A percentile compares a stretch with the other conserved stretches of the same genome.
phyloP scores from a whole-genome alignment of 1,140 invertebrate genomes.

The Tetragnatha versicolor region DNA sequence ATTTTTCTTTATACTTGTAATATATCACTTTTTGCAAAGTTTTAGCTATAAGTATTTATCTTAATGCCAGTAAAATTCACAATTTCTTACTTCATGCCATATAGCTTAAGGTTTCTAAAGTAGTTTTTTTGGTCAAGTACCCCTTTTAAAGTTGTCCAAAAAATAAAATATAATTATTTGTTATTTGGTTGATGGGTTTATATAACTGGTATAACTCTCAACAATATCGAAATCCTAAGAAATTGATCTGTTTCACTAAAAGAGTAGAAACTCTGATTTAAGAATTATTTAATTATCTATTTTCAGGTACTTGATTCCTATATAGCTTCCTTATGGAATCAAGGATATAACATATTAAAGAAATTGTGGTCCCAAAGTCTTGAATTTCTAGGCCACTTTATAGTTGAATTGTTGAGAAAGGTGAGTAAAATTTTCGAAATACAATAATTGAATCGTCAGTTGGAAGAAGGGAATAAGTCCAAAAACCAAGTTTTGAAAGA shows the following conservation, averaged over 20 bases:
- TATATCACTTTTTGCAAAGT: background rate
- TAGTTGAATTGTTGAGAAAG: slow-evolving; percentile 30
- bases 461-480: background rate
- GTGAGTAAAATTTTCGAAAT: background rate
- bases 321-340: slow-evolving; percentile 28
- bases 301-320: slow-evolving; percentile 31
- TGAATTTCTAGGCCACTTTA: slow-evolving; percentile 29
- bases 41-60: background rate
- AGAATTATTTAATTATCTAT: background rate
- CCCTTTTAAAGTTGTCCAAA: background rate
- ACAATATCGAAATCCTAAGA: background rate
- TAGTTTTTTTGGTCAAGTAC: background rate
- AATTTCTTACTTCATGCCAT: background rate
- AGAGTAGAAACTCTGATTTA: background rate
- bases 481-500: background rate
- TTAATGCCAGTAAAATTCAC: background rate
- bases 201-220: background rate
- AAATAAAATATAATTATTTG: background rate
- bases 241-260: background rate
- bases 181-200: background rate
- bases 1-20: background rate
- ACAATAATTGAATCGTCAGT: background rate
- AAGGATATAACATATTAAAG: slow-evolving; percentile 30
- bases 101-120: background rate
- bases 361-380: slow-evolving; percentile 42